Percentiles rank a stretch among this genome's conserved stretches.
Conservation (phyloP, 2,113 vertebrate genomes). For the Sardina pilchardus region DNA sequence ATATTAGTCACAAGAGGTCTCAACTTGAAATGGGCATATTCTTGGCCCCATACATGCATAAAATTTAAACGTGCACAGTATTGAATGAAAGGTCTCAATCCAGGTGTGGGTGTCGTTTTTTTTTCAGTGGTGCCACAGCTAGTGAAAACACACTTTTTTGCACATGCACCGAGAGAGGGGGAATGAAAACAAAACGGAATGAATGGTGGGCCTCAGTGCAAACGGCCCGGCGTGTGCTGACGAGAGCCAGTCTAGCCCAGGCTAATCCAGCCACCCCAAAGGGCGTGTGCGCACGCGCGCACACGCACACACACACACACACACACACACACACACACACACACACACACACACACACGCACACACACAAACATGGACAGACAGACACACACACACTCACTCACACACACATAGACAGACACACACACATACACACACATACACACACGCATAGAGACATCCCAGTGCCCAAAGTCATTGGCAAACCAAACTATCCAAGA, state of each 20-base stretch:
- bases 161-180: conserved; percentile 64
- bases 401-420: conserved; percentile 7
- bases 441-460: background rate
- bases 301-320: background rate
- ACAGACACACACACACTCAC: conserved; percentile 32
- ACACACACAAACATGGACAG: background rate
- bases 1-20: conserved; percentile 37
- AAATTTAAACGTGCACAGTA: conserved; percentile 55
- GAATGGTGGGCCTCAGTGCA: conserved; percentile 70
- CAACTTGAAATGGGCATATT: conserved; percentile 32
- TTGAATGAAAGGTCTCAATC: conserved; percentile 57
- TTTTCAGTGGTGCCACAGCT: conserved; percentile 59
- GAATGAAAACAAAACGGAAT: conserved; percentile 72
- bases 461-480: background rate
- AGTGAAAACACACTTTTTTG: conserved; percentile 66
- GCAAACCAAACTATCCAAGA: background rate
- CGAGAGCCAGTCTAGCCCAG: conserved; percentile 64
- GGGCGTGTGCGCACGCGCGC: conserved; percentile 50
- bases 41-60: conserved; percentile 29
- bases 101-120: conserved; percentile 61
- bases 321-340: background rate
- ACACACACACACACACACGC: background rate
- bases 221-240: conserved; percentile 64
- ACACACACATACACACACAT: conserved; percentile 38
- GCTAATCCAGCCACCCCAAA: conserved; percentile 55